These are phyloP conservation scores for Graptemys geographica DNA, from an alignment of 2,797 vertebrate genomes.

Conservation along the genomic window DNA sequence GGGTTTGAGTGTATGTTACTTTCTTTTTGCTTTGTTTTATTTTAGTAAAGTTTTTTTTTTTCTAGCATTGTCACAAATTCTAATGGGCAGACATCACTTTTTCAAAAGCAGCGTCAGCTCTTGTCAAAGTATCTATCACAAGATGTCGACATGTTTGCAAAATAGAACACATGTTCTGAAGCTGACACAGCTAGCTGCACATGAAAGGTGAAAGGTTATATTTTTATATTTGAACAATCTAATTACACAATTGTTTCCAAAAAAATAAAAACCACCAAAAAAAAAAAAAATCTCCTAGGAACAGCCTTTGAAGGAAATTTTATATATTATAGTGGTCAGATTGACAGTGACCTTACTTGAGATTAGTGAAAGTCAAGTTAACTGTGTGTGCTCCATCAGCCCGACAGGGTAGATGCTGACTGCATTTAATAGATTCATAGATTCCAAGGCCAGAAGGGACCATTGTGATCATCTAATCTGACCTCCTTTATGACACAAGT, in stretches of 20 bases:
- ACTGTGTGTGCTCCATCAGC: neutral
- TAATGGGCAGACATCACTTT: neutral
- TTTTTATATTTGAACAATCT: conserved; percentile 54
- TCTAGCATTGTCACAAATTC: neutral
- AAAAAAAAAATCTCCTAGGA: neutral
- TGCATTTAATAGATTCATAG: neutral
- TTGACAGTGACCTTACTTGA: neutral
- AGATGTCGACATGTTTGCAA: conserved; percentile 26
- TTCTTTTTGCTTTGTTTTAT: neutral
- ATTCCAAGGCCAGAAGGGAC: neutral
- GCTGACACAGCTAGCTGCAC: conserved; percentile 55
- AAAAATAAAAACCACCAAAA: neutral
- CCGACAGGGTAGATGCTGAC: neutral
- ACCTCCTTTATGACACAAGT: neutral
- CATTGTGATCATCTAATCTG: neutral
- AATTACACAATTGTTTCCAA: conserved; percentile 38
- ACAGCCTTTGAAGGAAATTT: conserved; percentile 16
- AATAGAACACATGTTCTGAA: conserved; percentile 41
- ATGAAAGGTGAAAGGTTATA: conserved; percentile 37
- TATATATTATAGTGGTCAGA: conserved; percentile 11
- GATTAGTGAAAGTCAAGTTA: conserved; percentile 36
- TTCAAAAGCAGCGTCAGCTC: conserved; percentile 28
- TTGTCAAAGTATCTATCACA: conserved; percentile 48
- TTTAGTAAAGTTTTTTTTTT: neutral
- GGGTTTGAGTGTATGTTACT: neutral